phyloP scores from a whole-genome alignment of 2,888 invertebrate genomes.

The Caenorhabditis becei region DNA sequence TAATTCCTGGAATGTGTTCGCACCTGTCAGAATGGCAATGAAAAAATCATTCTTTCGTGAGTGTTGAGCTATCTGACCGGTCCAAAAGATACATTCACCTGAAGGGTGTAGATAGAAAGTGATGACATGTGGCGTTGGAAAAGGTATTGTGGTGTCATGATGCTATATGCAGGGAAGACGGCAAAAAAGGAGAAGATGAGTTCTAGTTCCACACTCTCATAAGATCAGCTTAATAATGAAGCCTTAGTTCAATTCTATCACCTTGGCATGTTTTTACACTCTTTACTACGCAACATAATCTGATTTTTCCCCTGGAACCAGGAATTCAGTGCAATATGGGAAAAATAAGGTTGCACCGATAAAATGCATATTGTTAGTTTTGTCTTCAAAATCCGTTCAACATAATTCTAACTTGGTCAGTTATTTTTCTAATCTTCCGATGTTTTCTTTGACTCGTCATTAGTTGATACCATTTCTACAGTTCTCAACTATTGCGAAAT shows the following conservation, averaged over 20 bases:
- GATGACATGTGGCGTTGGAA: neutral
- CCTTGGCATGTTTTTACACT: neutral
- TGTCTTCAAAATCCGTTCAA: neutral
- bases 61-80: too few relatives aligned
- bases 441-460: too few relatives aligned
- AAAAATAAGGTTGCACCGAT: too few relatives aligned
- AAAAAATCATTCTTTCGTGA: too few relatives aligned
- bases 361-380: neutral
- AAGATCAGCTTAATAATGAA: slow-evolving; percentile 3
- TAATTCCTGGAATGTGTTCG: too few relatives aligned
- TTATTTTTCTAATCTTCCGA: too few relatives aligned
- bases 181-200: neutral
- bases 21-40: too few relatives aligned
- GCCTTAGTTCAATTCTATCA: neutral
- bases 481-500: neutral
- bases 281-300: neutral
- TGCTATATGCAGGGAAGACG: too few relatives aligned
- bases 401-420: too few relatives aligned
- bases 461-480: too few relatives aligned
- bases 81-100: neutral
- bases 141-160: neutral
- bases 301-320: neutral
- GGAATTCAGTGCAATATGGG: too few relatives aligned
- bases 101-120: neutral
- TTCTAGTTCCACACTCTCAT: neutral